A percentile compares a stretch with the other conserved stretches of the same genome.
Evolutionary conservation across 2,888 invertebrate genomes (phyloP).

Genomic region (Ormyrus labotus): DNA sequence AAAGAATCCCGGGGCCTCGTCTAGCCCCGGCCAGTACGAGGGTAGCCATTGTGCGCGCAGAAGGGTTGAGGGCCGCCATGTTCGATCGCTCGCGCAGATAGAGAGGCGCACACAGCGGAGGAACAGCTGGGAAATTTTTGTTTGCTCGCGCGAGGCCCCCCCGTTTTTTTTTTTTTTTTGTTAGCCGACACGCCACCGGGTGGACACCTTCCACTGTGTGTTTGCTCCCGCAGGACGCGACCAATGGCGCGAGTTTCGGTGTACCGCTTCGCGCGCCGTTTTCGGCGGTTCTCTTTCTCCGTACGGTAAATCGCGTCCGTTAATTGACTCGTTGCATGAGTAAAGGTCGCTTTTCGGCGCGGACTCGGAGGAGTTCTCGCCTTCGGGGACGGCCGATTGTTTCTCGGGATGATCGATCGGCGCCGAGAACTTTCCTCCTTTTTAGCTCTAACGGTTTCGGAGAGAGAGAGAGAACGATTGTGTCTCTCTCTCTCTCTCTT

Average conservation of each 20-base stretch:
- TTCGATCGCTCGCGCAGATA: slow-evolving; percentile 70
- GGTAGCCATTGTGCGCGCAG: slow-evolving; percentile 30
- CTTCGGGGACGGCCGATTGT: too few species aligned
- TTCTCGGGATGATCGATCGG: slow-evolving; percentile 24
- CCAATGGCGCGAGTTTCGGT: slow-evolving; percentile 17
- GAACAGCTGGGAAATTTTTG: slow-evolving; percentile 73
- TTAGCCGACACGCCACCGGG: slow-evolving; percentile 8
- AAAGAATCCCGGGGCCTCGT: background rate
- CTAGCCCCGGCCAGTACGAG: background rate
- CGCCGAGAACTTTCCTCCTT: slow-evolving; percentile 17
- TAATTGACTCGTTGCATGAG: background rate
- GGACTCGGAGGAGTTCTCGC: too few species aligned
- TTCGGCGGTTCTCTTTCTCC: background rate
- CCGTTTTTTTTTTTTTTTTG: slow-evolving; percentile 18
- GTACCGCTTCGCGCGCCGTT: slow-evolving; percentile 14
- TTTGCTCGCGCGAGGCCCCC: slow-evolving; percentile 42
- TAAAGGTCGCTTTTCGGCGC: too few species aligned
- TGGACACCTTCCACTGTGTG: slow-evolving; percentile 27
- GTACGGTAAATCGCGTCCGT: background rate
- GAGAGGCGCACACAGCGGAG: slow-evolving; percentile 30
- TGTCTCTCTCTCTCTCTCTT: background rate
- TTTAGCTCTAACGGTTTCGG: background rate
- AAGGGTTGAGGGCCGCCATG: slow-evolving; percentile 74
- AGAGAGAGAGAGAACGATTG: background rate
- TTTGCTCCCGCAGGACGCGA: slow-evolving; percentile 38